Base-by-base conservation (phyloP, 2,797 vertebrate genomes). In the Microctenopoma lineatum region DNA sequence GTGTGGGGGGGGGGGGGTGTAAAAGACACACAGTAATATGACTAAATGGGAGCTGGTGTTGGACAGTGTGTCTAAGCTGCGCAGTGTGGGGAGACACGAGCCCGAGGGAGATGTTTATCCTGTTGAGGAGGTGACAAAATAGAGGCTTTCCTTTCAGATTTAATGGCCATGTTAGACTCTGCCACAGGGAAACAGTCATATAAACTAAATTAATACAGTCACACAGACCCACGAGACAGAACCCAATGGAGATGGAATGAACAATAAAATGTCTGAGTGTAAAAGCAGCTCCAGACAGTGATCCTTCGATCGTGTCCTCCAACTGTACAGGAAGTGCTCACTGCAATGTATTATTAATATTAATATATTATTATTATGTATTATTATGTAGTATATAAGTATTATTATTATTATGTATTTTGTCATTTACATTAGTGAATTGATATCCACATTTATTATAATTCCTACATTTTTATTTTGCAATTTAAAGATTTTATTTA, bases 111-210 rank as follows among this genome's bases (percentile, higher is more conserved):
- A 41, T 60, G 59, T 66, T 72, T 51, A 65, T 60, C 44, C 47
- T 61, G 50, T 53, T 63, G 62, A 60, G 59, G 47, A 74, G 62
- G 55, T 53, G 42, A 75, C 65, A 72, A 59, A 65, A 69, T n/a
- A 45, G 32, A 71, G 16, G 41, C 45, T 59, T 41, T 61, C 56
- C 55, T 68, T 69, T 74, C 42, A 48, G 16, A 51, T 63, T 59
- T 70, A 73, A 78, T 63, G 29, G 41, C 41, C 58, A 16, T 9
- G 56, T 62, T 69, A 62, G 58, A 66, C 53, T 14, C 25, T 66
- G 75, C 71, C 0, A 2, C 53, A 29, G 44, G 39, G 56, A 41
- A 27, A 26, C 47, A 27, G 3, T 7, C 62, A 58, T 38, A 59
- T 36, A 68, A 66, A 61, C 55, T 21, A 56, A 66, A 75, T 59